These are phyloP conservation scores for Coenonympha arcania DNA, from an alignment of 2,888 invertebrate species.

Conservation along the genomic window DNA sequence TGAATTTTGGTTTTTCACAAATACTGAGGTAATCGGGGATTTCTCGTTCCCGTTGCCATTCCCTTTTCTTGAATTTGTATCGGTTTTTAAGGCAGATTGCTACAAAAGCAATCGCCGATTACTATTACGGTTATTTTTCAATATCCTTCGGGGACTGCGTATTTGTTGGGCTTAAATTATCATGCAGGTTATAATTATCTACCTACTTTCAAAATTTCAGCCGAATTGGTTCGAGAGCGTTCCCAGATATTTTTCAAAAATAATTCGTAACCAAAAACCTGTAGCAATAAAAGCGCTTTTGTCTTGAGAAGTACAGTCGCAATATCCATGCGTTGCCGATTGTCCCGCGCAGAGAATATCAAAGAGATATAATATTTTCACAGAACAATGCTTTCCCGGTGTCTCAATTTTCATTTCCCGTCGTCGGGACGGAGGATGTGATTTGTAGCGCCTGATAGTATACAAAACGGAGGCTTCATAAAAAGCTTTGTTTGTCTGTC, in stretches of 20 bases:
- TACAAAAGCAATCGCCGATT: no score
- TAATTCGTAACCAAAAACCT: slow-evolving; percentile 3
- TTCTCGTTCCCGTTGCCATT: no score
- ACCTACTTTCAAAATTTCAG: no score
- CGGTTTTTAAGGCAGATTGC: no score
- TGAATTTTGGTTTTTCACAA: no score
- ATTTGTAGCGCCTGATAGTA: slow-evolving; percentile 72
- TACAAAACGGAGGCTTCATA: slow-evolving; percentile 60
- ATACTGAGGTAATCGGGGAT: no score
- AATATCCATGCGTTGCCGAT: slow-evolving; percentile 64
- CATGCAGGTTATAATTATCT: no score
- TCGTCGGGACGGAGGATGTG: slow-evolving; percentile 68
- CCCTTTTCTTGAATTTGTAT: no score
- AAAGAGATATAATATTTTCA: slow-evolving; percentile 72
- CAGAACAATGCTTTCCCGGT: slow-evolving; percentile 68
- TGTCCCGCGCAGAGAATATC: slow-evolving; percentile 65
- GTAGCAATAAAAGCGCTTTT: slow-evolving; percentile 59
- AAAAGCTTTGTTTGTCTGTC: slow-evolving; percentile 6
- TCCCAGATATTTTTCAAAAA: not conserved
- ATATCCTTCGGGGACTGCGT: no score
- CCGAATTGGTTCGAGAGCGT: no score
- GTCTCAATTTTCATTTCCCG: slow-evolving; percentile 72
- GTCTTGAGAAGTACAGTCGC: slow-evolving; percentile 64
- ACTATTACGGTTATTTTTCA: no score
- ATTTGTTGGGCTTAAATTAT: no score